A percentile compares a stretch with the other conserved stretches of the same genome.
Evolutionary conservation across 2,888 invertebrate species (phyloP).

Genomic region (Apodemia mormo): DNA sequence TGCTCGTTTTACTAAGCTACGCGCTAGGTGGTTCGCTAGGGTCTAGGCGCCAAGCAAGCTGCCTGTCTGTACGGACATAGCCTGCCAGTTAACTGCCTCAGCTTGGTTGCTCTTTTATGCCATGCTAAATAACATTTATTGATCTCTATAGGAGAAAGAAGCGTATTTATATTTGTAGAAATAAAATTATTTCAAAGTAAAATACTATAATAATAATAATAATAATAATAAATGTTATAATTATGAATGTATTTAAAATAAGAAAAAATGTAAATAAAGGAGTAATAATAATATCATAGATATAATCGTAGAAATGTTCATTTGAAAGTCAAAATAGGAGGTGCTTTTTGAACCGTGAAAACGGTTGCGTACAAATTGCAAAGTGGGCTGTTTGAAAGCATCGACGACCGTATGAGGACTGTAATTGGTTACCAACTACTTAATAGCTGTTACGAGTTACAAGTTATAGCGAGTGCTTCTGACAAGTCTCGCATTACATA

Average conservation of each 20-base stretch:
- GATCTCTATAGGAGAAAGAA: too few species aligned
- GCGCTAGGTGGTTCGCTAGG: too few species aligned
- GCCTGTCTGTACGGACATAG: too few species aligned
- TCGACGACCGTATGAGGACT: slow-evolving; percentile 45
- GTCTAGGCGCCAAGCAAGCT: too few species aligned
- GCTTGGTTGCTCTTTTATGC: too few species aligned
- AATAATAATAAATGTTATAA: too few species aligned
- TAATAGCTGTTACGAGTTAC: slow-evolving; percentile 24
- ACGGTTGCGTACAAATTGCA: slow-evolving; percentile 50
- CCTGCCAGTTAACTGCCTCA: too few species aligned
- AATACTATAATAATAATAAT: too few species aligned
- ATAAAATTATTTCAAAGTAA: background rate
- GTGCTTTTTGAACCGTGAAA: background rate
- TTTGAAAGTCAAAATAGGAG: background rate
- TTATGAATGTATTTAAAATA: too few species aligned
- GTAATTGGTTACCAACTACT: slow-evolving; percentile 47
- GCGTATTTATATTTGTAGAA: background rate
- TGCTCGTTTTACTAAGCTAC: too few species aligned
- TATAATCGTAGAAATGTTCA: background rate
- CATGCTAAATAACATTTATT: too few species aligned
- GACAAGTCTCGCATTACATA: background rate
- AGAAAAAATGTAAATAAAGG: too few species aligned
- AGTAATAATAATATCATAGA: background rate
- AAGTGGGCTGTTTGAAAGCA: slow-evolving; percentile 48
- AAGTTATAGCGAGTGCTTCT: background rate